Evolutionary conservation across 2,888 invertebrate genomes (phyloP).

Genomic region (Netelia inedita): DNA sequence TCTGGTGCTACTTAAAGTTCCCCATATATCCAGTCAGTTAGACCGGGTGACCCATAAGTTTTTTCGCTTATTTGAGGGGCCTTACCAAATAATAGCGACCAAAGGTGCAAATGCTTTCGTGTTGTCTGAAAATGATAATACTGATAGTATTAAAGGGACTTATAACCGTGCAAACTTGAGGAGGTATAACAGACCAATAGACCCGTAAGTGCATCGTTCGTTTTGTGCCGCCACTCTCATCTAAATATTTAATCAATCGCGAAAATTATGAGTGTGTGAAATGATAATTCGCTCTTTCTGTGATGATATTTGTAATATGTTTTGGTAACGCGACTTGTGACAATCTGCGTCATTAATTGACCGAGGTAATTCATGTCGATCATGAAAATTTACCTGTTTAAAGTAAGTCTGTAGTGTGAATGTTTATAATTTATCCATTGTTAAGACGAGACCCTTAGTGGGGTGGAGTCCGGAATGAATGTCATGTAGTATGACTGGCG

Average conservation of each 20-base stretch:
- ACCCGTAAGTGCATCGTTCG: neutral
- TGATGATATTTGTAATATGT: neutral
- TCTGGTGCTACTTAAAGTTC: conserved; percentile 23
- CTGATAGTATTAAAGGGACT: neutral
- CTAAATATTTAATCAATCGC: too few species aligned
- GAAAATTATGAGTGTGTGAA: neutral
- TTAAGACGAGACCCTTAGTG: conserved; percentile 16
- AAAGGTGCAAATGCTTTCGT: conserved; percentile 8
- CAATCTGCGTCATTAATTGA: neutral
- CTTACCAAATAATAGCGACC: neutral
- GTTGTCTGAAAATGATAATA: neutral
- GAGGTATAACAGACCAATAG: neutral
- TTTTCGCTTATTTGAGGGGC: conserved; percentile 45
- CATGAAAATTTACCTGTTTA: neutral
- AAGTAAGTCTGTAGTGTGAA: neutral
- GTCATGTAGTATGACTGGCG: neutral
- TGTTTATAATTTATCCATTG: neutral
- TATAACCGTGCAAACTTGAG: conserved; percentile 24
- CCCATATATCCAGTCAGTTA: conserved; percentile 19
- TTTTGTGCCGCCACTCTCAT: neutral
- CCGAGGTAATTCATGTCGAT: too few species aligned
- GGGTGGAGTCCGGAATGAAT: conserved; percentile 3
- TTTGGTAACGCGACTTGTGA: too few species aligned
- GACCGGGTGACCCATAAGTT: conserved; percentile 34
- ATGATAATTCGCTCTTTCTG: neutral